phyloP scores from a whole-genome alignment of 2,113 vertebrate genomes.

The Sander vitreus region DNA sequence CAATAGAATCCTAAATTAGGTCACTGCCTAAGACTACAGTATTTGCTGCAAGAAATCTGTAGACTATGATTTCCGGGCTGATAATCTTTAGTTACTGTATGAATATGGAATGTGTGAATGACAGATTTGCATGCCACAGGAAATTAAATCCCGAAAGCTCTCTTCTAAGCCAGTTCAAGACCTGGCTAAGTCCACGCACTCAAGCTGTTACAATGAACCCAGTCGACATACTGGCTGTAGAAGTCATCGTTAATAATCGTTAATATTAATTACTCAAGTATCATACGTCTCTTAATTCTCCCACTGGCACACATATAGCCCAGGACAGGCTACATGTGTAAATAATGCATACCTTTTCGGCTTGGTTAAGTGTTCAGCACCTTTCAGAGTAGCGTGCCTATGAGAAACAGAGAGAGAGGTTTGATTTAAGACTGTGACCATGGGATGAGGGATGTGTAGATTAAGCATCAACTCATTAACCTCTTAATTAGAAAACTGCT shows the following conservation, averaged over 20 bases:
- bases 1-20: no score
- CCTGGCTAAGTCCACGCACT: constrained; percentile 40
- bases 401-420: constrained; percentile 21
- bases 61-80: not conserved
- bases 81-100: constrained; percentile 41
- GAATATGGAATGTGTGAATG: constrained; percentile 52
- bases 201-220: constrained; percentile 31
- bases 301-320: not conserved
- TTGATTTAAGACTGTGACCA: constrained; percentile 18
- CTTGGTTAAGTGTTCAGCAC: constrained; percentile 58
- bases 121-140: constrained; percentile 56
- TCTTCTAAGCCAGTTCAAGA: constrained; percentile 60
- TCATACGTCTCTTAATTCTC: constrained; percentile 31
- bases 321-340: constrained; percentile 47
- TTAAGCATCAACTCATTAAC: constrained; percentile 32
- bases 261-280: constrained; percentile 61
- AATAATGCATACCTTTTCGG: constrained; percentile 69
- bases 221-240: not conserved
- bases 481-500: constrained; percentile 5
- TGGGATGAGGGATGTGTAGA: constrained; percentile 14
- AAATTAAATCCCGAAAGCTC: constrained; percentile 54
- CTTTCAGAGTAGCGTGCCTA: constrained; percentile 36
- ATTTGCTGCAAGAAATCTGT: constrained; percentile 3
- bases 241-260: no score
- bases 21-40: no score